Evolutionary conservation across 2,888 invertebrate species (phyloP).

Genomic region (Emmelina monodactyla): DNA sequence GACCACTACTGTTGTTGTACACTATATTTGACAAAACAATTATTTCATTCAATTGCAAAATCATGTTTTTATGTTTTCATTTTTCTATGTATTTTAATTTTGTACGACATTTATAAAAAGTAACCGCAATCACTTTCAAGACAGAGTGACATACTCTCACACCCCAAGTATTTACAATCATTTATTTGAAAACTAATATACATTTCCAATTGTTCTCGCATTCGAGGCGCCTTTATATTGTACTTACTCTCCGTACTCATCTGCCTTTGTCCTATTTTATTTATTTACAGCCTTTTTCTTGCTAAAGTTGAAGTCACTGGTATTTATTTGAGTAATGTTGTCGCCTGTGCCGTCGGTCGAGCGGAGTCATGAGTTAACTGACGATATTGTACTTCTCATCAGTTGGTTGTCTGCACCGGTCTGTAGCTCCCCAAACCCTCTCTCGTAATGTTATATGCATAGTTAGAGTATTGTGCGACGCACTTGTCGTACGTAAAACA

Average conservation of each 20-base stretch:
- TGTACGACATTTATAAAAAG: no score
- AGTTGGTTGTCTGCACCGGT: conserved; percentile 17
- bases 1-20: no score
- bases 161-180: conserved; percentile 10
- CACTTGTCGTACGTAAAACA: conserved; percentile 50
- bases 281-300: background rate
- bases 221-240: background rate
- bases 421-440: conserved; percentile 11
- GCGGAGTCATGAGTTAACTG: conserved; percentile 24
- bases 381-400: conserved; percentile 65
- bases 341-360: background rate
- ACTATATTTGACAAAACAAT: no score
- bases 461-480: conserved; percentile 50
- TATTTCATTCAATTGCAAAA: no score
- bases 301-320: background rate
- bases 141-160: conserved; percentile 16
- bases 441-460: conserved; percentile 29
- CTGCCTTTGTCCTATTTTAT: background rate
- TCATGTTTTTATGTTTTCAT: no score
- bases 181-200: conserved; percentile 14
- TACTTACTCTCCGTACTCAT: background rate
- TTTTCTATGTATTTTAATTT: no score
- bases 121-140: no score
- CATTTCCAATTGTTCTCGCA: no score
- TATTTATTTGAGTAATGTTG: background rate